Evolutionary conservation across 2,888 invertebrate genomes (phyloP).

Genomic region (Sialis lutaria): DNA sequence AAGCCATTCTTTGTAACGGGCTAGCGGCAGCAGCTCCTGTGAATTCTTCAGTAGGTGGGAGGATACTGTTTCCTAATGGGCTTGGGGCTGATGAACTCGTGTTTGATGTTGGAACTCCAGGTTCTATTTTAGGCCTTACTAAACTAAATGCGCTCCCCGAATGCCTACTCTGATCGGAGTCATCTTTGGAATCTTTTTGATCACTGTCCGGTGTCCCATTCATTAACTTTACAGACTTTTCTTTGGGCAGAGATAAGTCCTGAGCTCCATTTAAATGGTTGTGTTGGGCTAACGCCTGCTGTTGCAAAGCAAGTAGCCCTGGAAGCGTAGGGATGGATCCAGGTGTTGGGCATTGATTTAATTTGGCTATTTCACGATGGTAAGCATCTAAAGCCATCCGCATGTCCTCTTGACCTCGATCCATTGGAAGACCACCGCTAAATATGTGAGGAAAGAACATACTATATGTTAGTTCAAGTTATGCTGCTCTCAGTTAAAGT

Average conservation of each 20-base stretch:
- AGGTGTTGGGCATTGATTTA: slow-evolving; percentile 39
- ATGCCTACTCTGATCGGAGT: slow-evolving; percentile 51
- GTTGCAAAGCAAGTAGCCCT: slow-evolving; percentile 59
- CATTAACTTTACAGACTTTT: slow-evolving; percentile 41
- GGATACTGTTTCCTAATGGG: slow-evolving; percentile 68
- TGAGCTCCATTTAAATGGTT: slow-evolving; percentile 34
- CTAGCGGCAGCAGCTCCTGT: slow-evolving; percentile 70
- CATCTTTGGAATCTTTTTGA: slow-evolving; percentile 31
- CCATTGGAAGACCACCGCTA: slow-evolving; percentile 45
- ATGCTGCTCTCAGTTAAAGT: slow-evolving; percentile 25
- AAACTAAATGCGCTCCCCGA: slow-evolving; percentile 75
- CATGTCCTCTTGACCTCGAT: slow-evolving; percentile 69
- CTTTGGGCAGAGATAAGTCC: slow-evolving; percentile 74
- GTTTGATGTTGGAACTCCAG: slow-evolving; percentile 46
- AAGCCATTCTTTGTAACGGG: slow-evolving; percentile 93
- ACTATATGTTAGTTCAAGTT: slow-evolving; percentile 44
- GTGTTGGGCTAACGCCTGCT: slow-evolving; percentile 39
- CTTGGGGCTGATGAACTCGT: slow-evolving; percentile 67
- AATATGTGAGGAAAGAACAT: slow-evolving; percentile 75
- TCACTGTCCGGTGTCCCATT: slow-evolving; percentile 50
- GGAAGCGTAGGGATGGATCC: slow-evolving; percentile 38
- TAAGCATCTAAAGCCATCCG: slow-evolving; percentile 81
- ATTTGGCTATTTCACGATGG: slow-evolving; percentile 81
- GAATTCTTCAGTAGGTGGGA: slow-evolving; percentile 72
- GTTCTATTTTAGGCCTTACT: slow-evolving; percentile 70